Evolutionary conservation across 2,888 invertebrate species (phyloP), one percentile per base, ranked within the genome.

Genomic region (Cerastis rubricosa): DNA sequence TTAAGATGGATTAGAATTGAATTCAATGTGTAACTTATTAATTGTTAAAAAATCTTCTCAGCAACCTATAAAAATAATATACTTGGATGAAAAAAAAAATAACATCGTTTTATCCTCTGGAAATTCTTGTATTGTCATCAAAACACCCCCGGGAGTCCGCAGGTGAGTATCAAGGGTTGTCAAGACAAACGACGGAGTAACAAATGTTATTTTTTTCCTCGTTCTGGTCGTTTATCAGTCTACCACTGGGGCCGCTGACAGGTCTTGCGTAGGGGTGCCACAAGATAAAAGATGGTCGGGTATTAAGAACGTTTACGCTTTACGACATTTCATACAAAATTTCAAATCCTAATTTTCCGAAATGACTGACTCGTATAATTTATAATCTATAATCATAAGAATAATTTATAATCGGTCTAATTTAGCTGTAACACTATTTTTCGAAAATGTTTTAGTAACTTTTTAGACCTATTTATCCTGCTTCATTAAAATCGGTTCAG

Each of bases 121-220:
- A 49, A 65, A 66, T 47, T 74, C 25, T 0, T 47, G 47, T 49
- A 14, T 65, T 59, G 17, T 74, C 57, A 63, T 84, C 84, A 82
- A 80, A 84, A 84, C 68, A 74, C n/a, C 40, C 14, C 11, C n/a
- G 76, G 43, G 69, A 77, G 14, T 57, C n/a, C 29, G 69, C 85
- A 82, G 74, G 87, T 87, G 83, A 61, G 57, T 51, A 67, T 65
- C 70, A 78, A 73, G 63, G 61, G 70, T 64, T 78, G 85, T 80
- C 85, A 74, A 61, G 71, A 19, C 67, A 74, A 73, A 78, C 64
- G 77, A 74, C 68, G 78, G 75, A 65, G 73, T 87, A 80, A 87
- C 75, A 80, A 87, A 87, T 85, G 87, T 76, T 80, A 76, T 83
- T 80, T 85, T 82, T 86, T 76, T 83, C 87, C 87, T 79, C 35